These are phyloP conservation scores for Silurus aristotelis DNA, from an alignment of 2,797 vertebrate species.

Conservation along the genomic window DNA sequence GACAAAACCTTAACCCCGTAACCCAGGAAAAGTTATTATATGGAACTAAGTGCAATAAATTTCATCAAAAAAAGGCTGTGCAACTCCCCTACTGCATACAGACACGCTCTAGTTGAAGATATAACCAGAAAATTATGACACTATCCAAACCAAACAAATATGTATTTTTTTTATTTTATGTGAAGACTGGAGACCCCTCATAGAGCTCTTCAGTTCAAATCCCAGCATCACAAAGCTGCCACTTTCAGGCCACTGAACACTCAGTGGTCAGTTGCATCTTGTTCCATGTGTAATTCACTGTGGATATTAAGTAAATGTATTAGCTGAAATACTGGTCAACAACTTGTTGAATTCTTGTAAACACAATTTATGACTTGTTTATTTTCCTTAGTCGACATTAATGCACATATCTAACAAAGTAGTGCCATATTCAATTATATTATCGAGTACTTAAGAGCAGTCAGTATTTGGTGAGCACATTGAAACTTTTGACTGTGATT, in stretches of 20 bases:
- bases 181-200: not conserved
- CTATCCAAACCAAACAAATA: not conserved
- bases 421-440: not conserved
- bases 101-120: not conserved
- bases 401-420: not conserved
- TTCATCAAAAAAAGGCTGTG: not conserved
- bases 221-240: not conserved
- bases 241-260: not conserved
- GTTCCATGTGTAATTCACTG: not conserved
- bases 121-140: not conserved
- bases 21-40: not conserved
- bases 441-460: not conserved
- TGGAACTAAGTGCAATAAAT: not conserved
- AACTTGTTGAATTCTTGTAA: not conserved
- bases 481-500: not conserved
- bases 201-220: not conserved
- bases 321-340: not conserved
- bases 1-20: not conserved
- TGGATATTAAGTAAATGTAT: not conserved
- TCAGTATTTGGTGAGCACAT: not conserved
- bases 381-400: not conserved
- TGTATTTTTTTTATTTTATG: not conserved
- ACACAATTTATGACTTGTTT: not conserved
- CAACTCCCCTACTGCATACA: not conserved
- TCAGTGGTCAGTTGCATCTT: not conserved